phyloP scores from a whole-genome alignment of 35 echinoderm and acorn worm species.

The Strongylocentrotus purpuratus region DNA sequence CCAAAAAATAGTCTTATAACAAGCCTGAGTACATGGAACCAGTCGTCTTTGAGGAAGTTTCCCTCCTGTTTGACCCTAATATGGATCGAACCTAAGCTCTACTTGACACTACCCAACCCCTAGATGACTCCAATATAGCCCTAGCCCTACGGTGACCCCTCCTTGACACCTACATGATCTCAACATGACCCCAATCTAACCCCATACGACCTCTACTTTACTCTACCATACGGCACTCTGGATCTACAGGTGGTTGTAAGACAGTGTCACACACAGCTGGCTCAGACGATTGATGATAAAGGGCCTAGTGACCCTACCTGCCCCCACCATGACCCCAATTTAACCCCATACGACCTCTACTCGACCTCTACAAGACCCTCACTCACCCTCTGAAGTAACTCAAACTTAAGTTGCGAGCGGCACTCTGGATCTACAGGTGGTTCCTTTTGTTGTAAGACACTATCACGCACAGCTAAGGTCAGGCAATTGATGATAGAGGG shows the following conservation, averaged over 20 bases:
- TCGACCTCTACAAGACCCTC: not conserved
- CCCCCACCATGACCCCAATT: too few relatives aligned
- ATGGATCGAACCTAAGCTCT: not conserved
- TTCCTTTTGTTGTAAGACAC: slow-evolving; percentile 42
- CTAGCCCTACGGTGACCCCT: not conserved
- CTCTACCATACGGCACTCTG: slow-evolving; percentile 61
- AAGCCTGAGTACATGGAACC: too few relatives aligned
- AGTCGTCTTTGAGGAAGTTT: too few relatives aligned
- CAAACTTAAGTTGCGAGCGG: slow-evolving; percentile 83
- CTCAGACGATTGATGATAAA: slow-evolving; percentile 77
- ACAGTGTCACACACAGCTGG: slow-evolving; percentile 53
- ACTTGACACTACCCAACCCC: not conserved
- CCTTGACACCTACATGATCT: too few relatives aligned
- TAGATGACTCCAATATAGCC: not conserved
- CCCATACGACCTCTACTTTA: not conserved
- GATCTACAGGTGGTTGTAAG: slow-evolving; percentile 56
- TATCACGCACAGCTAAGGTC: slow-evolving; percentile 56
- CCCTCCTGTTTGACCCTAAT: too few relatives aligned
- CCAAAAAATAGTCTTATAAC: too few relatives aligned
- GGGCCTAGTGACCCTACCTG: slow-evolving; percentile 26
- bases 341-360: too few relatives aligned
- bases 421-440: slow-evolving; percentile 64
- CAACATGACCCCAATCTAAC: too few relatives aligned
- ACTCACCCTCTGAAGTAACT: slow-evolving; percentile 81
- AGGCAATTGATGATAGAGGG: slow-evolving; percentile 69